phyloP scores from a whole-genome alignment of 2,888 invertebrate species.

The Dryobota labecula region DNA sequence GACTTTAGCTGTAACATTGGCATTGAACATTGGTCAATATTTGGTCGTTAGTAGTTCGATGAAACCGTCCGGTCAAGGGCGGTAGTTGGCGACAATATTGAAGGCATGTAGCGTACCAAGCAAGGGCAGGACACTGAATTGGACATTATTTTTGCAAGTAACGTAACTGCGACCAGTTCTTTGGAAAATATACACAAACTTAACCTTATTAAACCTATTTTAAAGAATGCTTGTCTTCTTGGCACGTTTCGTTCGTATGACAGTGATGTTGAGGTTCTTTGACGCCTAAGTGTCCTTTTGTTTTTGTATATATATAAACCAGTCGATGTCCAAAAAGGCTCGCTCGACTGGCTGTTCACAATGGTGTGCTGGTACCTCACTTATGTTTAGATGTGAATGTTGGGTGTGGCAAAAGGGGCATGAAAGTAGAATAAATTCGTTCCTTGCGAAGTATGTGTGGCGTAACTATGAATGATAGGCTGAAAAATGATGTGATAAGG shows the following conservation, averaged over 20 bases:
- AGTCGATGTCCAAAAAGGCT: too few relatives aligned
- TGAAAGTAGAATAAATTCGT: too few relatives aligned
- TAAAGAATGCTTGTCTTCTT: not conserved
- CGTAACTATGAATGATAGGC: too few relatives aligned
- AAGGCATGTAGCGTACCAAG: slow-evolving; percentile 29
- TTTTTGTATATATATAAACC: not conserved
- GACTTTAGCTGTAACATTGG: slow-evolving; percentile 24
- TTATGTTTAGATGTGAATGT: too few relatives aligned
- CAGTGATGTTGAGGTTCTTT: not conserved
- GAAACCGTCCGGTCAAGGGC: slow-evolving; percentile 37
- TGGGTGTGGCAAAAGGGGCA: too few relatives aligned
- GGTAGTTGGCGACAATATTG: slow-evolving; percentile 18
- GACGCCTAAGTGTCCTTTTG: not conserved
- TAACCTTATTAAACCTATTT: slow-evolving; percentile 1
- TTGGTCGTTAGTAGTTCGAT: slow-evolving; percentile 41
- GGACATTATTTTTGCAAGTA: slow-evolving; percentile 43
- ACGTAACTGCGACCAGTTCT: not conserved
- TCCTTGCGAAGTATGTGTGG: too few relatives aligned
- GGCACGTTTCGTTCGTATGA: not conserved
- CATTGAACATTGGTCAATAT: slow-evolving; percentile 38
- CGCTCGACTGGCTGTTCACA: too few relatives aligned
- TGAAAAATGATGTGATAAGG: too few relatives aligned
- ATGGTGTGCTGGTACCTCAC: too few relatives aligned
- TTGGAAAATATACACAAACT: not conserved
- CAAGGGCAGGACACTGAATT: slow-evolving; percentile 36